Conservation (phyloP, 2,797 vertebrate genomes). For the Petrocephalus schoutedeni region DNA sequence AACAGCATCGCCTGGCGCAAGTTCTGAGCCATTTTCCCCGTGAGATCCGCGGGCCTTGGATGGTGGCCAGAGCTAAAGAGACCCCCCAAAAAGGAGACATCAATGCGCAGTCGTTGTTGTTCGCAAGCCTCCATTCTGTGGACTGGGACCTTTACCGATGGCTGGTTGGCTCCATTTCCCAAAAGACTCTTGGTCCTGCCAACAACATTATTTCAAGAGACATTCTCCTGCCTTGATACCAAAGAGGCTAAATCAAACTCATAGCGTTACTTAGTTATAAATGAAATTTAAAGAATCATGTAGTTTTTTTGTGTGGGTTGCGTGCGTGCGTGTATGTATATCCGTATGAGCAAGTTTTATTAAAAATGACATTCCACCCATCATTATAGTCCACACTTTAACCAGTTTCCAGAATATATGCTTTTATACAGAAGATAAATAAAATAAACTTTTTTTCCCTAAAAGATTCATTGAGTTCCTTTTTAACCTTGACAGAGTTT, state of each 20-base stretch:
- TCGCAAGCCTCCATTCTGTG: constrained; percentile 30
- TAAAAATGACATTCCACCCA: constrained; percentile 39
- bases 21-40: constrained; percentile 47
- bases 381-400: constrained; percentile 50
- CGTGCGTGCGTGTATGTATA: neutral
- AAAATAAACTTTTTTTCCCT: constrained; percentile 26
- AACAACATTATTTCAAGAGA: constrained; percentile 27
- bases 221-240: constrained; percentile 49
- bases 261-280: constrained; percentile 30
- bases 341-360: constrained; percentile 28
- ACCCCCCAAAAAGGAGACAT: constrained; percentile 45
- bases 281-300: constrained; percentile 41
- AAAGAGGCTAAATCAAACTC: constrained; percentile 37
- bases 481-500: constrained; percentile 6
- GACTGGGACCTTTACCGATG: constrained; percentile 30
- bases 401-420: constrained; percentile 64
- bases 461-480: neutral
- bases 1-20: constrained; percentile 30
- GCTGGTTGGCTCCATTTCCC: constrained; percentile 38
- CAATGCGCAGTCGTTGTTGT: constrained; percentile 20
- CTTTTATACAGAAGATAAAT: constrained; percentile 52
- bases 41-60: constrained; percentile 38
- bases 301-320: constrained; percentile 37
- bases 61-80: constrained; percentile 37
- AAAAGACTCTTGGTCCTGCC: constrained; percentile 40